These are phyloP conservation scores for Harpalus rubripes DNA, from an alignment of 2,888 invertebrate species.

Conservation along the genomic window DNA sequence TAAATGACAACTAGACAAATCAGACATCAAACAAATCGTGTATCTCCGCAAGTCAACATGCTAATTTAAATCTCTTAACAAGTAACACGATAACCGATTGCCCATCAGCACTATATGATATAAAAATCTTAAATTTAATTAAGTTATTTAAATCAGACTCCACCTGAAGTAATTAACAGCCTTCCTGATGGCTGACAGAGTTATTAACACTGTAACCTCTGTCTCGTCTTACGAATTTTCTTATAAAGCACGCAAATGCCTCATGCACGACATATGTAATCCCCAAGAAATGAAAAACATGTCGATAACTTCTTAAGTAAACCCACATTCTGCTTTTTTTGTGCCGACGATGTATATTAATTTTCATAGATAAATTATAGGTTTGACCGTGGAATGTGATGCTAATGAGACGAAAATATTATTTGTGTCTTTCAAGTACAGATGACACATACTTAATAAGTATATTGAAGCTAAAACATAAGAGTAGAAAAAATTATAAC, in stretches of 20 bases:
- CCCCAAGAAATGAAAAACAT: slow-evolving; percentile 27
- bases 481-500: too few species aligned
- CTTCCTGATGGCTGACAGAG: slow-evolving; percentile 36
- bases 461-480: too few species aligned
- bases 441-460: too few species aligned
- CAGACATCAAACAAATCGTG: slow-evolving; percentile 17
- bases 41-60: slow-evolving; percentile 16
- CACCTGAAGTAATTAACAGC: slow-evolving; percentile 44
- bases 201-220: slow-evolving; percentile 63
- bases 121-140: slow-evolving; percentile 52
- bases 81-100: slow-evolving; percentile 12
- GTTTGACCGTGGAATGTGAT: slow-evolving; percentile 36
- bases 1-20: slow-evolving; percentile 3
- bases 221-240: slow-evolving; percentile 7
- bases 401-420: slow-evolving; percentile 49
- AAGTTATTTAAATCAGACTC: slow-evolving; percentile 33
- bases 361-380: slow-evolving; percentile 56
- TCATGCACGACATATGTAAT: slow-evolving; percentile 22
- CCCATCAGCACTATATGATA: slow-evolving; percentile 16
- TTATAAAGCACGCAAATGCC: slow-evolving; percentile 26
- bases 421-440: too few species aligned
- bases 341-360: slow-evolving; percentile 32
- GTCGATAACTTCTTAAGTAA: slow-evolving; percentile 15
- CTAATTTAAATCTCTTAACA: slow-evolving; percentile 18
- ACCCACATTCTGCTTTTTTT: slow-evolving; percentile 56